Evolutionary conservation across 2,113 vertebrate species (phyloP).

Genomic region (Nycticebus coucang): DNA sequence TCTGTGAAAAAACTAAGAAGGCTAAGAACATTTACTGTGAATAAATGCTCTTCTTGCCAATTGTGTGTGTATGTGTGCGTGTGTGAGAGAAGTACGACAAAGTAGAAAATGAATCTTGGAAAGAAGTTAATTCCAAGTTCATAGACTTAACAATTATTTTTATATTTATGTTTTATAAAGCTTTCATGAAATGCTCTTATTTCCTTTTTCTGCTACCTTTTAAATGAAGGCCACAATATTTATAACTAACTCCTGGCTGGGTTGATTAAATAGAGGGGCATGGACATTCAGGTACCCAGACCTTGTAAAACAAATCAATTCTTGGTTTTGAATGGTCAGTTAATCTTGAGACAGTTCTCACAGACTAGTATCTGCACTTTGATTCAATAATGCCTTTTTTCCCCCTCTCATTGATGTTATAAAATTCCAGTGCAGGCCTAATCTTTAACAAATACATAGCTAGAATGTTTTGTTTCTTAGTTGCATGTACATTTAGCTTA

Average conservation of each 20-base stretch:
- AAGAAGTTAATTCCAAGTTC: constrained; percentile 34
- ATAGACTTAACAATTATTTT: not conserved
- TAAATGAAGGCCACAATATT: constrained; percentile 20
- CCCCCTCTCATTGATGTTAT: constrained; percentile 79
- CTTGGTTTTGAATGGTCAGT: constrained; percentile 66
- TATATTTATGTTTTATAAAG: constrained; percentile 8
- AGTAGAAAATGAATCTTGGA: not conserved
- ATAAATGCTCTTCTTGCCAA: not conserved
- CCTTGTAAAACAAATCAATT: not conserved
- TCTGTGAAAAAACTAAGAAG: not conserved
- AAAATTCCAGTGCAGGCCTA: constrained; percentile 85
- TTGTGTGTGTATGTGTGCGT: no score
- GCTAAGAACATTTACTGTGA: constrained; percentile 11
- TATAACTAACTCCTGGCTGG: not conserved
- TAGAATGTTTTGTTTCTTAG: constrained; percentile 87
- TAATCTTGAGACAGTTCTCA: constrained; percentile 72
- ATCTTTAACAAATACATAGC: constrained; percentile 87
- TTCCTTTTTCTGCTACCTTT: constrained; percentile 37
- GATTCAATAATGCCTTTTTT: constrained; percentile 61
- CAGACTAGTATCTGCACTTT: constrained; percentile 44
- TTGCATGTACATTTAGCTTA: constrained; percentile 85
- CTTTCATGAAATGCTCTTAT: constrained; percentile 22
- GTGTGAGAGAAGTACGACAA: not conserved
- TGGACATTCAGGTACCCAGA: not conserved
- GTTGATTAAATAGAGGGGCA: not conserved